A percentile compares a stretch with the other conserved stretches of the same genome.
Evolutionary conservation across 2,113 vertebrate species (phyloP).

Genomic region (Heteronetta atricapilla): DNA sequence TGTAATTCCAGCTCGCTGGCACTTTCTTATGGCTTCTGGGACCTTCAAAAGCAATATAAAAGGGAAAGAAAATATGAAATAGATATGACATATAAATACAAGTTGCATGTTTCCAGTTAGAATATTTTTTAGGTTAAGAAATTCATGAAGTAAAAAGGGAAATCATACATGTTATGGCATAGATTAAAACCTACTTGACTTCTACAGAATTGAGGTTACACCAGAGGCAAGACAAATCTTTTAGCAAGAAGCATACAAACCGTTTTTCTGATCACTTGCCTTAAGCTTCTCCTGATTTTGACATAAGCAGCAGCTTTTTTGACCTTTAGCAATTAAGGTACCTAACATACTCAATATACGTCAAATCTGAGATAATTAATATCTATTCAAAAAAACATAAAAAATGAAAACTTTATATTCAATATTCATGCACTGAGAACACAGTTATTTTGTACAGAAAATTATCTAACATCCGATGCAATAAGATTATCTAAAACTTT

Average conservation of each 20-base stretch:
- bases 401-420: no score
- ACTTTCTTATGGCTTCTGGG: slow-evolving; percentile 94
- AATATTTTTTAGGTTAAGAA: background rate
- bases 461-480: background rate
- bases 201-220: rapidly evolving
- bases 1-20: slow-evolving; percentile 96
- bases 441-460: background rate
- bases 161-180: rapidly evolving
- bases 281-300: background rate
- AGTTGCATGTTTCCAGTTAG: background rate
- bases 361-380: background rate
- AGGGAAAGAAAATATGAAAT: background rate
- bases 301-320: background rate
- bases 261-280: background rate
- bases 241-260: background rate
- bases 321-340: background rate
- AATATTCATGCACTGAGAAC: background rate
- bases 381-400: no score
- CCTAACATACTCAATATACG: rapidly evolving
- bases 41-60: slow-evolving; percentile 76
- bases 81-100: background rate
- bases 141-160: background rate
- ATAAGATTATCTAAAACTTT: background rate
- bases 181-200: background rate
- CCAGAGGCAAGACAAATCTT: background rate